phyloP scores from a whole-genome alignment of 2,113 vertebrate species.

The Orientallactaga bullata region DNA sequence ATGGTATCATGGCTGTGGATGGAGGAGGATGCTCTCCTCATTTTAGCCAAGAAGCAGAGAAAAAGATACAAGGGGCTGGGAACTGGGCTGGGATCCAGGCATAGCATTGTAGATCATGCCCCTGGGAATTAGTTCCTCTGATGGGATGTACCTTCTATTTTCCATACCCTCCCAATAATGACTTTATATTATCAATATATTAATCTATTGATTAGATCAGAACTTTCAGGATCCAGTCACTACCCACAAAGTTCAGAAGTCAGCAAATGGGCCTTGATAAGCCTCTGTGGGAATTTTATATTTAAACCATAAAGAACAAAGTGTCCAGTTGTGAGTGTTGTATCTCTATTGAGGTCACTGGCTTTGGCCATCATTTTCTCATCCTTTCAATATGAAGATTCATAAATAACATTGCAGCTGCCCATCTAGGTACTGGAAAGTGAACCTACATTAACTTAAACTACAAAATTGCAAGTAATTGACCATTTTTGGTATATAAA shows the following conservation, averaged over 20 bases:
- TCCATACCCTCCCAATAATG: neutral
- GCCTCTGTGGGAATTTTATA: neutral
- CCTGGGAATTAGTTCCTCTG: neutral
- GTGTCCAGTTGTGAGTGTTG: neutral
- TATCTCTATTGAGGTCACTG: neutral
- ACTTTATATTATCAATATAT: neutral
- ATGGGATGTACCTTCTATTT: neutral
- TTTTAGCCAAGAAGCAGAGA: neutral
- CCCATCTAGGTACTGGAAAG: neutral
- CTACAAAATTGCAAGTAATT: neutral
- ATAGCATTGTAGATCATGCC: neutral
- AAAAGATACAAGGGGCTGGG: neutral
- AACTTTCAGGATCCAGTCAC: too few relatives aligned
- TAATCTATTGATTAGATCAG: neutral
- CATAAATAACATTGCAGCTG: neutral
- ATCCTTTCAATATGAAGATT: constrained; percentile 6
- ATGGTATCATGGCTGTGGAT: neutral
- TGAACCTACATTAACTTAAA: neutral
- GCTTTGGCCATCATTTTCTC: neutral
- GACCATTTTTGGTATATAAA: neutral
- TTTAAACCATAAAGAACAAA: neutral
- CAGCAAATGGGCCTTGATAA: neutral
- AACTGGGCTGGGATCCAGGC: neutral
- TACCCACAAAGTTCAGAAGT: neutral
- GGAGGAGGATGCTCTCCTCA: neutral